phyloP scores from a whole-genome alignment of 2,888 invertebrate species.

The Acanthacorydalis orientalis region DNA sequence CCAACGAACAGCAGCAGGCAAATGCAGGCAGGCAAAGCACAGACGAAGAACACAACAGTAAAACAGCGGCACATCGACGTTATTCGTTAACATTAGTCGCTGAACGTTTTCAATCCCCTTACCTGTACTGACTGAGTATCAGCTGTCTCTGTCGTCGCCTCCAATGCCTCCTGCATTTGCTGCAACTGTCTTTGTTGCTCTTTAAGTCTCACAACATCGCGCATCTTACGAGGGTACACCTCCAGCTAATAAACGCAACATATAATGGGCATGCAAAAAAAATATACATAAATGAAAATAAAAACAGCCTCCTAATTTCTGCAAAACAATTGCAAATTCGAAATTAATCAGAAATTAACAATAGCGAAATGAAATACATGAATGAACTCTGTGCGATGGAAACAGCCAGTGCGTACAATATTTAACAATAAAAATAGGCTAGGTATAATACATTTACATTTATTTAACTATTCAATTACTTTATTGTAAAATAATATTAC shows the following conservation, averaged over 20 bases:
- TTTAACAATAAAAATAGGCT: background rate
- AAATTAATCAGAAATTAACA: background rate
- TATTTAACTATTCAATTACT: background rate
- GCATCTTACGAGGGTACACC: conserved; percentile 68
- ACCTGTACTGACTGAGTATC: background rate
- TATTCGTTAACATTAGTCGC: no score
- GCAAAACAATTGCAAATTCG: background rate
- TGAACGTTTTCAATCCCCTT: background rate
- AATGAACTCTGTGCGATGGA: background rate
- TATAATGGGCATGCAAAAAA: background rate
- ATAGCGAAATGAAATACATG: background rate
- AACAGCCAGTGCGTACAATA: background rate
- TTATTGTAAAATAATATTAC: no score
- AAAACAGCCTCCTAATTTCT: background rate
- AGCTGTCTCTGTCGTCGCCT: background rate
- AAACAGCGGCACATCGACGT: no score
- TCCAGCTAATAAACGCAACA: conserved; percentile 35
- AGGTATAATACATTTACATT: background rate
- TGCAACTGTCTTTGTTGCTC: conserved; percentile 31
- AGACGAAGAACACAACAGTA: no score
- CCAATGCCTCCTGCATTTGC: conserved; percentile 2
- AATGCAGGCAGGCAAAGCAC: no score
- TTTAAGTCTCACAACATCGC: conserved; percentile 40
- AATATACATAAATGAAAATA: background rate
- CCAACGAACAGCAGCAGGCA: no score